These are phyloP conservation scores for Stenchaetothrips biformis DNA, from an alignment of 2,888 invertebrate species.

Conservation along the genomic window DNA sequence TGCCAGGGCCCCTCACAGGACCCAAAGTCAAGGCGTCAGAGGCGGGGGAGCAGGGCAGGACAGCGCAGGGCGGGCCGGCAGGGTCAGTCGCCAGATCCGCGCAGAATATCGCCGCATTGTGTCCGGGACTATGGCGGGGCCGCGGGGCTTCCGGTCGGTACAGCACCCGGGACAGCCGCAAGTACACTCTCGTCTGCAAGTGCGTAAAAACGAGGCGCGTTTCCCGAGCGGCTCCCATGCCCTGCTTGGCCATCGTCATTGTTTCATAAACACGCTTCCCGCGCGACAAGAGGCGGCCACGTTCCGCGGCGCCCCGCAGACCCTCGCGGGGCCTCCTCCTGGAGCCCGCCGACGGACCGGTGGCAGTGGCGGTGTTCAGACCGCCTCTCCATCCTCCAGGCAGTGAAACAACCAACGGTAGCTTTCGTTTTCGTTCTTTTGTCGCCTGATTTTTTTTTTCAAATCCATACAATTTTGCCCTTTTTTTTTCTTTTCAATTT, in stretches of 20 bases:
- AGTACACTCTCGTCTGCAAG: background rate
- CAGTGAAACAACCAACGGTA: no score
- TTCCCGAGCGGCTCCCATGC: background rate
- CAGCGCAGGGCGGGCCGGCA: background rate
- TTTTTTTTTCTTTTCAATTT: no score
- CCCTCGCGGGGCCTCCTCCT: background rate
- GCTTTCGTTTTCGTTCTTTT: no score
- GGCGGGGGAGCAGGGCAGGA: background rate
- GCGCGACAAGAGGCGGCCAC: background rate
- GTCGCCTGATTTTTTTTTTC: no score
- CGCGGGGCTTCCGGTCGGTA: background rate
- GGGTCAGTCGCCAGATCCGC: background rate
- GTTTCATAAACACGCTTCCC: constrained; percentile 21
- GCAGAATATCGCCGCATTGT: background rate
- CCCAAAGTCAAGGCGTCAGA: constrained; percentile 10
- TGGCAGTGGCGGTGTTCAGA: no score
- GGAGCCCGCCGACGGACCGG: no score
- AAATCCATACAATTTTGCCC: no score
- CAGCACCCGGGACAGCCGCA: background rate
- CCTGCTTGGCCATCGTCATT: background rate
- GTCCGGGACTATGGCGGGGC: background rate
- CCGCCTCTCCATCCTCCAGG: no score
- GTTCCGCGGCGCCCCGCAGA: background rate
- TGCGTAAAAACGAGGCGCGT: background rate
- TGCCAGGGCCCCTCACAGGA: background rate